These are phyloP conservation scores for Dilophus febrilis DNA, from an alignment of 2,888 invertebrate genomes.

Conservation along the genomic window DNA sequence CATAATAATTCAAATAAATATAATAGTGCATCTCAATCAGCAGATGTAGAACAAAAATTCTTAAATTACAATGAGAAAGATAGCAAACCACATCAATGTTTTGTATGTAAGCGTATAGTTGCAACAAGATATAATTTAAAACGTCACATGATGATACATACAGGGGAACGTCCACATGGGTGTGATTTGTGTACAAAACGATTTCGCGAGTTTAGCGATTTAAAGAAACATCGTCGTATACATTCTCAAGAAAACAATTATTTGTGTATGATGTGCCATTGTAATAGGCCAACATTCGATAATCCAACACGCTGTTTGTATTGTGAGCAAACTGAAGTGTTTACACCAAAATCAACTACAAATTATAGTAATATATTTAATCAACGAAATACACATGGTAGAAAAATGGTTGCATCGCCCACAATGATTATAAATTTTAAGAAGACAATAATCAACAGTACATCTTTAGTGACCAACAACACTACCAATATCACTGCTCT, in stretches of 20 bases:
- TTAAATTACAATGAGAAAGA: no score
- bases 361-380: no score
- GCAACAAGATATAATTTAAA: conserved; percentile 27
- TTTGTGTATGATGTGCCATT: conserved; percentile 25
- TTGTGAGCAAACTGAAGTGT: conserved; percentile 16
- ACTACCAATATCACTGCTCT: no score
- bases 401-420: conserved; percentile 3
- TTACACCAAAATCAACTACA: no score
- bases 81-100: conserved; percentile 22
- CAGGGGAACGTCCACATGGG: conserved; percentile 27
- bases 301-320: conserved; percentile 24
- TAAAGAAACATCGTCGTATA: conserved; percentile 26
- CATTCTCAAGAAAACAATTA: conserved; percentile 21
- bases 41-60: no score
- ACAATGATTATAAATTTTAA: no score
- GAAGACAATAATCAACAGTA: no score
- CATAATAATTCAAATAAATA: no score
- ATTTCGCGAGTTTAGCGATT: conserved; percentile 28
- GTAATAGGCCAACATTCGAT: conserved; percentile 18
- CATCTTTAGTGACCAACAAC: no score
- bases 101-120: conserved; percentile 25
- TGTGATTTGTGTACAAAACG: conserved; percentile 27
- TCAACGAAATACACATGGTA: not conserved
- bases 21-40: no score
- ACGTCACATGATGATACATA: conserved; percentile 29